Conservation (phyloP, 2,888 invertebrate genomes). For the Drosophila eohydei region DNA sequence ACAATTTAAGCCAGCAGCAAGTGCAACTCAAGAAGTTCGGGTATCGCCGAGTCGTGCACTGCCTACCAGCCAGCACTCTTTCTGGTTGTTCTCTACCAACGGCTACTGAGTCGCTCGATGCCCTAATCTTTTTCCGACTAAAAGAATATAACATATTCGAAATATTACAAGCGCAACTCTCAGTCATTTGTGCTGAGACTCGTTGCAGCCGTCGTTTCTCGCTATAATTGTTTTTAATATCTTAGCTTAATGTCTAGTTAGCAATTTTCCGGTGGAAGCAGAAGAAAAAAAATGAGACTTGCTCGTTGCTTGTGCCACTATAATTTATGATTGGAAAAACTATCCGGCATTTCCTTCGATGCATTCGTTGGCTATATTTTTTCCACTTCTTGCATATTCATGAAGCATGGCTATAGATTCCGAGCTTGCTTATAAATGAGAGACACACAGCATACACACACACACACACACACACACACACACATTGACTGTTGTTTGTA, state of each 20-base stretch:
- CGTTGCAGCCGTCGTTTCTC: background rate
- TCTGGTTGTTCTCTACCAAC: background rate
- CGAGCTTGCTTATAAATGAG: constrained; percentile 41
- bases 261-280: constrained; percentile 56
- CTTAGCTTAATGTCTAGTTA: constrained; percentile 28
- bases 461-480: constrained; percentile 8
- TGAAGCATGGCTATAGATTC: constrained; percentile 45
- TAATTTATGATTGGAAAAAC: constrained; percentile 67
- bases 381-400: constrained; percentile 63
- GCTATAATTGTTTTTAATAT: constrained; percentile 59
- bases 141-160: background rate
- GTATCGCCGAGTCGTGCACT: background rate
- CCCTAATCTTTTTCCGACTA: background rate
- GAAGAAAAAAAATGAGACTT: constrained; percentile 5
- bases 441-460: constrained; percentile 10
- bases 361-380: constrained; percentile 44
- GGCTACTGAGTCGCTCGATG: background rate
- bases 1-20: background rate
- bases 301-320: constrained; percentile 30
- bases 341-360: constrained; percentile 63
- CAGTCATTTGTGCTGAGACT: background rate
- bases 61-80: background rate
- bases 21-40: too few relatives aligned
- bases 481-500: constrained; percentile 49
- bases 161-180: background rate